Evolutionary conservation across 2,888 invertebrate genomes (phyloP).

Genomic region (Acleris emargana): DNA sequence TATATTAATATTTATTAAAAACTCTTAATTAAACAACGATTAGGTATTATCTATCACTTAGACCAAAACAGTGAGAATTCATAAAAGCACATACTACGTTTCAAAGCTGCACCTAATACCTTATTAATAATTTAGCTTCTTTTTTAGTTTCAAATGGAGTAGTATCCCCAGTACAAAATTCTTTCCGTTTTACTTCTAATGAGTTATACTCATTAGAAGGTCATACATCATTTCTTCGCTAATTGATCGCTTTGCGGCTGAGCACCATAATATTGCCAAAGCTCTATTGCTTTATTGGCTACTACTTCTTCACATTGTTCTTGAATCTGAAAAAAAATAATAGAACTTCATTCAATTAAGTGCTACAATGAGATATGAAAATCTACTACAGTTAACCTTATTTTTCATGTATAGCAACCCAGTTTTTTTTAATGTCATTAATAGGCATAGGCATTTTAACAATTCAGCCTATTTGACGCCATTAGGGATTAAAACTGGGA

Average conservation of each 20-base stretch:
- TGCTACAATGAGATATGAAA: background rate
- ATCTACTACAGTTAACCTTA: conserved; percentile 1
- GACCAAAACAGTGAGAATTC: conserved; percentile 32
- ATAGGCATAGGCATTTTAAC: background rate
- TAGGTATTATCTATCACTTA: conserved; percentile 22
- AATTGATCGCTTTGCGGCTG: conserved; percentile 74
- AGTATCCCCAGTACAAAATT: conserved; percentile 7
- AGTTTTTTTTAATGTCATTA: conserved; percentile 6
- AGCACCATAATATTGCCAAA: conserved; percentile 92
- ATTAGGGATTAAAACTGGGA: no score
- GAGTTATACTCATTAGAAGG: conserved; percentile 78
- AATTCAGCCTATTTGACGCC: conserved; percentile 1
- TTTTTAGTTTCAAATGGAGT: conserved; percentile 9
- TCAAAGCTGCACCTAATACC: conserved; percentile 28
- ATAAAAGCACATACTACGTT: conserved; percentile 33
- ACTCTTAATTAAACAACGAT: conserved; percentile 36
- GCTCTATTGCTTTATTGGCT: conserved; percentile 92
- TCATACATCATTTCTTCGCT: conserved; percentile 81
- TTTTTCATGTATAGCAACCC: conserved; percentile 13
- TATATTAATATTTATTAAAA: conserved; percentile 34
- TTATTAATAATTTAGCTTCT: conserved; percentile 25
- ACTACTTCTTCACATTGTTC: conserved; percentile 92
- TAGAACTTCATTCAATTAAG: conserved; percentile 13
- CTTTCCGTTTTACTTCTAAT: conserved; percentile 70
- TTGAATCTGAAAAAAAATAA: conserved; percentile 83